Evolutionary conservation across 2,797 vertebrate species (phyloP), one percentile per base, ranked within the genome.

Genomic region (Rachycentron canadum): DNA sequence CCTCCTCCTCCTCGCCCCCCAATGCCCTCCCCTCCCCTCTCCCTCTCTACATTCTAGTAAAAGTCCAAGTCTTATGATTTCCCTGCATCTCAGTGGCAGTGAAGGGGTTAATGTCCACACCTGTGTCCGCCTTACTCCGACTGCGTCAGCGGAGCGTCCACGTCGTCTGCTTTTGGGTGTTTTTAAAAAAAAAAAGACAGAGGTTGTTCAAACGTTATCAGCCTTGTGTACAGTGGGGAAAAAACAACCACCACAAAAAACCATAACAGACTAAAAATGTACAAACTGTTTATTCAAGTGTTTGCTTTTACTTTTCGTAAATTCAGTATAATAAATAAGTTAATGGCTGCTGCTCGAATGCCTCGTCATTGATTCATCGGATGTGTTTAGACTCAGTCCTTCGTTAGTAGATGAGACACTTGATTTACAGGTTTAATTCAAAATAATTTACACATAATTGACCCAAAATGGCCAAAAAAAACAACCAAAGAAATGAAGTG

Each of bases 271-370:
- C 92, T 90, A 91, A 88, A 93, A 86, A 89, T 93, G 93, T 95
- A 96, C 93, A 95, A 88, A 95, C 87, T 91, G 90, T 94, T 93
- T 94, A 92, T 95, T 93, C 94, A 93, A 95, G 94, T 95, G 94
- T 95, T 88, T 96, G 95, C 95, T 96, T 96, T 95, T 91, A 94
- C 91, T 91, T 91, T 96, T 96, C 92, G 91, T 95, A 96, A 96
- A 95, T 95, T 95, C 92, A 95, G 84, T 93, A 95, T 93, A 95
- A 95, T 95, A 94, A 96, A 95, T 94, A 93, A 95, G 93, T 94
- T 93, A 94, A 94, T 92, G 92, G 89, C 91, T 93, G 91, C 90
- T 90, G 89, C 88, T 83, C 60, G 16, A 17, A 38, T 30, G 79
- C 86, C 53, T 80, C 8, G 1, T 82, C 19, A 4, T 78, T 75